These are phyloP conservation scores for Germaria angustata DNA, from an alignment of 2,888 invertebrate species.

Conservation along the genomic window DNA sequence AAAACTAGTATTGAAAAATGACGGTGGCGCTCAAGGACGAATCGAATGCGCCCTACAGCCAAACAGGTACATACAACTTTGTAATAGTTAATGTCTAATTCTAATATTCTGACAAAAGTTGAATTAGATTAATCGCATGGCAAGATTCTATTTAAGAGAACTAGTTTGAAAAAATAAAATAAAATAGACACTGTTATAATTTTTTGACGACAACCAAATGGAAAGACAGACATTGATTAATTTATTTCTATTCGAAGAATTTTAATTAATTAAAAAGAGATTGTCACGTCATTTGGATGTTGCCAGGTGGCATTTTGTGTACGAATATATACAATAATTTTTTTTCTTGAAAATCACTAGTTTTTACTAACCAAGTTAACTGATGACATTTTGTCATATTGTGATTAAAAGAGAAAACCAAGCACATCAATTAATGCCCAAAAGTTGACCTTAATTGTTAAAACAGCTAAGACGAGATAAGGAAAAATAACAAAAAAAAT, in stretches of 20 bases:
- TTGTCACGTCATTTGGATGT: too few relatives aligned
- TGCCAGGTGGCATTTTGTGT: too few relatives aligned
- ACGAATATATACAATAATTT: too few relatives aligned
- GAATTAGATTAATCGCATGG: neutral
- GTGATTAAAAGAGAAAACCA: neutral
- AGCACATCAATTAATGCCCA: conserved; percentile 40
- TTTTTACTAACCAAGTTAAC: neutral
- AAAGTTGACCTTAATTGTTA: conserved; percentile 61
- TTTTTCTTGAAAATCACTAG: neutral
- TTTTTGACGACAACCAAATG: too few relatives aligned
- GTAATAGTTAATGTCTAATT: neutral
- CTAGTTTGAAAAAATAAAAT: too few relatives aligned
- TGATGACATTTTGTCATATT: neutral
- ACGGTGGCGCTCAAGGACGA: conserved; percentile 5
- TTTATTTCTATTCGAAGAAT: too few relatives aligned
- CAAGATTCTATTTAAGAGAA: too few relatives aligned
- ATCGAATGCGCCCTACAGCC: conserved; percentile 1
- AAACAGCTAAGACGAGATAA: neutral
- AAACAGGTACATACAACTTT: neutral
- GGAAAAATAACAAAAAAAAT: neutral
- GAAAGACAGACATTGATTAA: too few relatives aligned
- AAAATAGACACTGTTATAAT: too few relatives aligned
- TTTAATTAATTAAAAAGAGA: too few relatives aligned
- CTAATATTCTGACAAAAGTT: neutral
- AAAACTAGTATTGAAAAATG: neutral